Evolutionary conservation across 1,140 invertebrate species (phyloP).

Genomic region (Branchinecta lindahli): DNA sequence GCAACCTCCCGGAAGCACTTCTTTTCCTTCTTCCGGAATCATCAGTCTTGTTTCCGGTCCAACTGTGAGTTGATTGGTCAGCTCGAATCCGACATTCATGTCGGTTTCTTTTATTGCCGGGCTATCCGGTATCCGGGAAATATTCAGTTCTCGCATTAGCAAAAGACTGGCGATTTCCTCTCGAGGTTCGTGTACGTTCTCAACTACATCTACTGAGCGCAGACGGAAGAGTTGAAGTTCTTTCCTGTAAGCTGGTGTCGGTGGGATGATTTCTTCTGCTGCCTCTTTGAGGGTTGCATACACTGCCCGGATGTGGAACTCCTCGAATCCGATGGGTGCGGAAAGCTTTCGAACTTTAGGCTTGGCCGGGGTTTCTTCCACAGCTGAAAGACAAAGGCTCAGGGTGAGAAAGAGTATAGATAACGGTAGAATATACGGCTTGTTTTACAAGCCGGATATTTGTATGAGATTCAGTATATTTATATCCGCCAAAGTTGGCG

Average conservation of each 20-base stretch:
- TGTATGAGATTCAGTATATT: too few relatives aligned
- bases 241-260: not conserved
- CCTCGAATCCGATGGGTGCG: not conserved
- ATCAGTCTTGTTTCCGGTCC: too few relatives aligned
- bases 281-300: not conserved
- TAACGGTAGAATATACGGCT: too few relatives aligned
- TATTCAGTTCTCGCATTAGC: not conserved
- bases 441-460: too few relatives aligned
- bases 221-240: not conserved
- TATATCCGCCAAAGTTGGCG: too few relatives aligned
- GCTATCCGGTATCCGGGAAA: not conserved
- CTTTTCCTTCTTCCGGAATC: too few relatives aligned
- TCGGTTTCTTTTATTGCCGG: not conserved
- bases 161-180: not conserved
- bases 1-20: too few relatives aligned
- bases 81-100: too few relatives aligned
- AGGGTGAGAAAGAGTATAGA: too few relatives aligned
- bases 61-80: too few relatives aligned
- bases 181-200: not conserved
- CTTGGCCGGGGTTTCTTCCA: too few relatives aligned
- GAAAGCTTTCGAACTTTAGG: not conserved
- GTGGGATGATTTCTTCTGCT: not conserved
- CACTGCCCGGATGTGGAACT: not conserved
- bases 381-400: too few relatives aligned
- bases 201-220: not conserved